These are phyloP conservation scores for Aramus guarauna DNA, from an alignment of 2,113 vertebrate species.

Conservation along the genomic window DNA sequence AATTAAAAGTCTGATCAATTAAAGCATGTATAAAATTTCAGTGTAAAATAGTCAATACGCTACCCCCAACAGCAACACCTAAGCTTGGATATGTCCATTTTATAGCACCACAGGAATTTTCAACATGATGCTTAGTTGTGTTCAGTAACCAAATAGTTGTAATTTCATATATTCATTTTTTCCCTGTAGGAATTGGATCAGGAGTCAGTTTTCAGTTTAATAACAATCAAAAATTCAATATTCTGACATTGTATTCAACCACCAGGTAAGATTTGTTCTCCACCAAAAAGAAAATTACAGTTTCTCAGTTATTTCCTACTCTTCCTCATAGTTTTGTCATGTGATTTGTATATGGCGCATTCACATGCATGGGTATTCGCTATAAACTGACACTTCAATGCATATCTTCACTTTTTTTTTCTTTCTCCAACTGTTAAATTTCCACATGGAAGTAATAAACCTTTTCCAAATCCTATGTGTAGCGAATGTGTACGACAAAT, in stretches of 20 bases:
- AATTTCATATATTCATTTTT: not conserved
- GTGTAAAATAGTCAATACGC: not conserved
- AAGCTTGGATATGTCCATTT: not conserved
- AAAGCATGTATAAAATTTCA: not conserved
- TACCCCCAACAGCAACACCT: not conserved
- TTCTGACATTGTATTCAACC: slow-evolving; percentile 81
- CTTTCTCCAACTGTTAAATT: not conserved
- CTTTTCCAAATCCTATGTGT: not conserved
- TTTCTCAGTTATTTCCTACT: not conserved
- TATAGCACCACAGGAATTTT: not conserved
- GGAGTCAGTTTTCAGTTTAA: slow-evolving; percentile 82
- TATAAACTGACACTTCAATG: not conserved
- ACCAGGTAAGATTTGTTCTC: slow-evolving; percentile 73
- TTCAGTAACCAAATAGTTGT: not conserved
- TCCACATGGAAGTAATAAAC: not conserved
- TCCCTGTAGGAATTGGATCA: slow-evolving; percentile 80
- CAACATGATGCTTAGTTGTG: not conserved
- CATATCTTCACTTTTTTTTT: not conserved
- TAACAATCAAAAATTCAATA: slow-evolving; percentile 80
- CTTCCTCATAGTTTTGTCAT: not conserved
- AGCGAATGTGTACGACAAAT: not conserved
- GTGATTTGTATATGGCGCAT: not conserved
- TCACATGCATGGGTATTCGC: not conserved
- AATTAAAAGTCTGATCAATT: not conserved
- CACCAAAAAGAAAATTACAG: not conserved